Base-by-base conservation (phyloP, 2,113 vertebrate species). In the Hepsetus odoe region DNA sequence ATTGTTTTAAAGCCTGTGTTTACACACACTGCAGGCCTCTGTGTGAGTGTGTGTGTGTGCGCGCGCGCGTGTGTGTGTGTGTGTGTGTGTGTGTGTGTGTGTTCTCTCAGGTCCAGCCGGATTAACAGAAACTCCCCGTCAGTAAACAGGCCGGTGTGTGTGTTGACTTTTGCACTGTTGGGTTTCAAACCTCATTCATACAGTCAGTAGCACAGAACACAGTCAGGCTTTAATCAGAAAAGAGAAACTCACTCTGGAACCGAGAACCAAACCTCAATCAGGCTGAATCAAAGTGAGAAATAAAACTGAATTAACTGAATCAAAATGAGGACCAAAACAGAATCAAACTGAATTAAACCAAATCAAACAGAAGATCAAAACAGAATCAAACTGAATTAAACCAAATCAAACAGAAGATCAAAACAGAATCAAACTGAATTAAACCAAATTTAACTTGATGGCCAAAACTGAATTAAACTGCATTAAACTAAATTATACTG, bases 61-160 rank as follows among this genome's bases (percentile, higher is more conserved):
- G 55, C 13, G 55, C 1, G n/a, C 11, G 53, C 10, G 49, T 53
- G 49, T 4, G 49, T 53, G 49, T 18, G 49, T 2, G n/a, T 24
- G 53, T 22, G n/a, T 56, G 53, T 61, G 58, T 32, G 28, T n/a
- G n/a, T n/a, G n/a, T n/a, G n/a, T n/a, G n/a, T n/a, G n/a, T n/a
- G n/a, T n/a, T 26, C 12, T 9, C 61, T 38, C 14, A 65, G 61
- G 59, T 6, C 28, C 30, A 62, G 59, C 59, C 22, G 26, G 28
- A 18, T 62, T 32, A 65, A 20, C 59, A 65, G 61, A 65, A 65
- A 35, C 59, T 62, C 59, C 59, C 59, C 20, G 33, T 65, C 61
- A 65, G 32, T 35, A 38, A 65, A 65, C 61, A 65, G 59, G 56
- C 16, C 46, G 11, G 18, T 33, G 5, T 33, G 5, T 13, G 11